Evolutionary conservation across 2,113 vertebrate genomes (phyloP).

Genomic region (Columba janthina): DNA sequence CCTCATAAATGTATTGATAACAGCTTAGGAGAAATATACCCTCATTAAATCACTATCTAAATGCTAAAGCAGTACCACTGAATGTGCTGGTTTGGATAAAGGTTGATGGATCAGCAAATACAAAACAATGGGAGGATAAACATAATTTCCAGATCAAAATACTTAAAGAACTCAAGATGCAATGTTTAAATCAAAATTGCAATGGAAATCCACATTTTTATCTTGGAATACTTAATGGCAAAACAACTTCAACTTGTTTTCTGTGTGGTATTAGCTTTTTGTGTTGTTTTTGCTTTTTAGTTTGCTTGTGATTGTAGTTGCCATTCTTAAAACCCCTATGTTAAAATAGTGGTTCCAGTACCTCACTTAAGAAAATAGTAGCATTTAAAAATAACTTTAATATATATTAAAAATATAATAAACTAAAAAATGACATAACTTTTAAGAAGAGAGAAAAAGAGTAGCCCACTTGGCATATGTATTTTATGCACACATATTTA

Average conservation of each 20-base stretch:
- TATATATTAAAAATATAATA: neutral
- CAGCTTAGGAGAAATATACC: neutral
- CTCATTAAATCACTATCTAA: neutral
- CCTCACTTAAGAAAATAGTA: neutral
- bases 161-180: neutral
- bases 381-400: neutral
- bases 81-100: neutral
- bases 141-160: neutral
- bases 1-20: neutral
- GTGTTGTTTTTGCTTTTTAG: too few relatives aligned
- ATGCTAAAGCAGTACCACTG: neutral
- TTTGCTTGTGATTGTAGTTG: neutral
- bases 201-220: neutral
- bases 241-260: neutral
- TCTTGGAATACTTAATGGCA: neutral
- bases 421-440: fast-evolving
- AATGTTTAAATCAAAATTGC: neutral
- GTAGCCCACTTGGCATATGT: neutral
- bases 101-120: neutral
- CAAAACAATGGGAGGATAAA: neutral
- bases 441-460: neutral
- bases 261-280: too few relatives aligned
- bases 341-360: fast-evolving
- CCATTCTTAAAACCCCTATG: neutral
- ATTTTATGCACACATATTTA: neutral